Evolutionary conservation across 2,888 invertebrate genomes (phyloP).

Genomic region (Ichneumon xanthorius): DNA sequence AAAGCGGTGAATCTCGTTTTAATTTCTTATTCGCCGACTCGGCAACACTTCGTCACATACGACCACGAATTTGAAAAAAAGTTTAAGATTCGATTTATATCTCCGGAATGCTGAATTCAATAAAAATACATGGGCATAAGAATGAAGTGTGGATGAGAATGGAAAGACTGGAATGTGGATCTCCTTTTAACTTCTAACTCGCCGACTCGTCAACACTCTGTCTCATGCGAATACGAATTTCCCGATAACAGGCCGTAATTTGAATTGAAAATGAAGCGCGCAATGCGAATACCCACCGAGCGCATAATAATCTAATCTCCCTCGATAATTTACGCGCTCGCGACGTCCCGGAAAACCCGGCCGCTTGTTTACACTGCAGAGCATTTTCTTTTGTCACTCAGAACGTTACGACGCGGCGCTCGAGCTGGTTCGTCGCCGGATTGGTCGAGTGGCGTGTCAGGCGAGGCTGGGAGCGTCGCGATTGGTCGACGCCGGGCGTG

Average conservation of each 20-base stretch:
- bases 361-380: constrained; percentile 26
- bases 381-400: constrained; percentile 29
- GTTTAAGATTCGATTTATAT: not conserved
- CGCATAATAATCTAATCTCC: constrained; percentile 1
- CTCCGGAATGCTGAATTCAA: no score
- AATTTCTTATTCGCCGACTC: no score
- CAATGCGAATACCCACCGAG: constrained; percentile 1
- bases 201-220: not conserved
- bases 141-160: no score
- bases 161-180: not conserved
- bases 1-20: no score
- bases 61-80: not conserved
- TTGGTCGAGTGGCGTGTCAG: constrained; percentile 79
- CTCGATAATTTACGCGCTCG: not conserved
- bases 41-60: not conserved
- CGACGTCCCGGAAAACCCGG: not conserved
- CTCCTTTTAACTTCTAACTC: not conserved
- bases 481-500: constrained; percentile 76
- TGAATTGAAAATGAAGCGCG: not conserved
- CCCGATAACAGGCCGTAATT: not conserved
- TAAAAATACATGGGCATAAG: not conserved
- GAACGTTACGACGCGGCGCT: constrained; percentile 72
- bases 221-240: not conserved
- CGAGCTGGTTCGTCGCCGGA: constrained; percentile 69
- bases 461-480: constrained; percentile 74